These are phyloP conservation scores for Ceratosolen fusciceps DNA, from an alignment of 1,140 invertebrate genomes.

Conservation along the genomic window DNA sequence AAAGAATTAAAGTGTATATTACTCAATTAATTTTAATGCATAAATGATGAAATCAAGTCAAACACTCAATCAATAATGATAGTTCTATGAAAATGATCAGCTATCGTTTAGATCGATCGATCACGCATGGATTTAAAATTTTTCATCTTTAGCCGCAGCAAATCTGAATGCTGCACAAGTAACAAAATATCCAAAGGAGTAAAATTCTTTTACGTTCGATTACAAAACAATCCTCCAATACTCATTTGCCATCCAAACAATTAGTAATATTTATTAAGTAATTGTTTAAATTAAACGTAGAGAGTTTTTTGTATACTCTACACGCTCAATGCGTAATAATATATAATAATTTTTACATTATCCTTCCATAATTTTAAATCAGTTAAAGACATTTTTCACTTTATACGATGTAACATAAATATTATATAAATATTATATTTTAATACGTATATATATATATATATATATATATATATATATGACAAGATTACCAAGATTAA, in stretches of 20 bases:
- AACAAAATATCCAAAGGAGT: no score
- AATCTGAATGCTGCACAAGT: neutral
- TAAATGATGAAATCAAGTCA: neutral
- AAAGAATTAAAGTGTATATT: neutral
- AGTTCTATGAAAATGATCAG: neutral
- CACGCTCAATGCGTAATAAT: no score
- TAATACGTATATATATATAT: no score
- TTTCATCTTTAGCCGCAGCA: neutral
- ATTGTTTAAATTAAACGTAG: no score
- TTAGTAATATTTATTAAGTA: no score
- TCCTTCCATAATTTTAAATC: no score
- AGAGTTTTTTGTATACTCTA: no score
- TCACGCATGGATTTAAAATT: neutral
- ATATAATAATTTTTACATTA: no score
- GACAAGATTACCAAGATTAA: neutral
- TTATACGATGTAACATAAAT: neutral
- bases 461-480: neutral
- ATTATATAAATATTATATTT: neutral
- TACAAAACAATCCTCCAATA: no score
- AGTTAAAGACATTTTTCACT: neutral
- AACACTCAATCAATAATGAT: conserved; percentile 1
- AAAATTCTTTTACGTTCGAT: no score
- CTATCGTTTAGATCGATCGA: conserved; percentile 9
- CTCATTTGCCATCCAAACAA: no score
- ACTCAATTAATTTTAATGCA: neutral